These are phyloP conservation scores for Protophormia terraenovae DNA, from an alignment of 2,888 invertebrate species.

Conservation along the genomic window DNA sequence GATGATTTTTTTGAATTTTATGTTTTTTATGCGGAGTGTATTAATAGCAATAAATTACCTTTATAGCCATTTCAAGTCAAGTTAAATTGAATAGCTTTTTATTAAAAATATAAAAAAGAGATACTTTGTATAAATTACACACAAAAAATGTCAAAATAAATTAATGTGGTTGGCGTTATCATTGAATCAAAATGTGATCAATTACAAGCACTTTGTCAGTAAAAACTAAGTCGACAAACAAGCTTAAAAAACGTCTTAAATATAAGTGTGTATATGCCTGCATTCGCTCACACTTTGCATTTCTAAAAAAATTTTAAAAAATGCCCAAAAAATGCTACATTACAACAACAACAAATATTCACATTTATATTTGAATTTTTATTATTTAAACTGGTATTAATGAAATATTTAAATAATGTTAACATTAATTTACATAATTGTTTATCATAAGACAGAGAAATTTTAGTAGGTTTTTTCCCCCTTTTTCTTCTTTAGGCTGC, in stretches of 20 bases:
- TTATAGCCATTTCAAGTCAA: constrained; percentile 47
- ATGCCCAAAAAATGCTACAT: neutral
- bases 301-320: neutral
- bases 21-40: neutral
- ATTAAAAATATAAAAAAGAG: constrained; percentile 13
- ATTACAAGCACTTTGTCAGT: constrained; percentile 56
- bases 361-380: neutral
- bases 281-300: constrained; percentile 7
- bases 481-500: too few relatives aligned
- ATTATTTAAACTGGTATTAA: neutral
- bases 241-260: constrained; percentile 24
- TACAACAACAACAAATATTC: neutral
- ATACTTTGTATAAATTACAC: constrained; percentile 45
- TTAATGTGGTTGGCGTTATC: constrained; percentile 51
- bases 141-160: constrained; percentile 48
- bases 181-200: constrained; percentile 53
- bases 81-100: constrained; percentile 40
- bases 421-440: neutral
- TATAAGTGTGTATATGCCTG: neutral
- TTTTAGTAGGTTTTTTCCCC: neutral
- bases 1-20: neutral
- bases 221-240: constrained; percentile 39
- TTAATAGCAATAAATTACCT: constrained; percentile 47
- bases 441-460: neutral
- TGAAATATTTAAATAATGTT: neutral